Evolutionary conservation across 2,888 invertebrate species (phyloP).

Genomic region (Nemapogon koenigi): DNA sequence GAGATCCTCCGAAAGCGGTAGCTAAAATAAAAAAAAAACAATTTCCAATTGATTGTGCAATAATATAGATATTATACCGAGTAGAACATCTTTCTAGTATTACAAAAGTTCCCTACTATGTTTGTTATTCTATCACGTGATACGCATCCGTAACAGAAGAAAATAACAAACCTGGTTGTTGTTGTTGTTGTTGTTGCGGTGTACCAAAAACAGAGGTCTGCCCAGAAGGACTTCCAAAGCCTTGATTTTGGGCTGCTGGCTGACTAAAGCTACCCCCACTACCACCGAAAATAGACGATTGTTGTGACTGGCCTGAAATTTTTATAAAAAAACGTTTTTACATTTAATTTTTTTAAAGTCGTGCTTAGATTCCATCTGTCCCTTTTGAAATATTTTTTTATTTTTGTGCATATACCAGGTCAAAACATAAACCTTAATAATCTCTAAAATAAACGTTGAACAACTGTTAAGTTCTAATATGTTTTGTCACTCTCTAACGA

Average conservation of each 20-base stretch:
- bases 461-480: no score
- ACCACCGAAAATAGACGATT: conserved; percentile 41
- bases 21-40: conserved; percentile 23
- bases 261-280: conserved; percentile 42
- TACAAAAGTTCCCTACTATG: background rate
- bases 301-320: no score
- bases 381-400: no score
- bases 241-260: conserved; percentile 25
- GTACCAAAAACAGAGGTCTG: conserved; percentile 32
- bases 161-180: conserved; percentile 30
- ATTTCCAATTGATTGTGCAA: background rate
- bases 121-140: background rate
- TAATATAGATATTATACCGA: background rate
- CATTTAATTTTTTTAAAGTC: no score
- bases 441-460: no score
- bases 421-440: no score
- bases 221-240: conserved; percentile 31
- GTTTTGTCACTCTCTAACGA: no score
- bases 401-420: no score
- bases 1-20: conserved; percentile 43
- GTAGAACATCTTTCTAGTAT: background rate
- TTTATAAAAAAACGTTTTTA: no score
- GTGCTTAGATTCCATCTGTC: no score
- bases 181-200: conserved; percentile 38
- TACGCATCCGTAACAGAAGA: background rate